Evolutionary conservation across 1,140 invertebrate genomes (phyloP), one percentile per base, ranked within the genome.

Genomic region (Mycetomoellerius zeteki): DNA sequence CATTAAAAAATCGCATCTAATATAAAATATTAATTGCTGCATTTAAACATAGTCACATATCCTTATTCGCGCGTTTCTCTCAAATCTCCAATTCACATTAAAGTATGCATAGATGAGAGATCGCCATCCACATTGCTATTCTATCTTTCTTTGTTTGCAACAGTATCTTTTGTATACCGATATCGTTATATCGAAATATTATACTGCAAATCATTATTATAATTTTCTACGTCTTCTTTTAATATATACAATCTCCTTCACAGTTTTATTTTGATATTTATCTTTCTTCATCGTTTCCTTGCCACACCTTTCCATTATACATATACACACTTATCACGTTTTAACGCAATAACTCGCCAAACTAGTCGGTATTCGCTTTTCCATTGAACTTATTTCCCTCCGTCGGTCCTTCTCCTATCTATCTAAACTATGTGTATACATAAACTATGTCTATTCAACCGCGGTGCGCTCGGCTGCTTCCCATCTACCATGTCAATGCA

Each of bases 401-500:
- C 24, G 58, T 85, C 75, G 67, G 50, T 71, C 50, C 62, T 65
- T 72, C 78, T 76, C 80, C n/a, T n/a, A n/a, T 73, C n/a, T 82
- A 37, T 60, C 69, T 84, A 73, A 84, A 84, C 80, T 84, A 84
- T 84, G 80, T 84, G 56, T 75, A 84, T 84, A 73, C 80, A 84
- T 75, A 84, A 84, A 75, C 80, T 84, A 84, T 84, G 80, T 84
- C 69, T 84, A 84, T 84, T 84, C 69, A 84, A 75, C 24, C 47
- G 54, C 27, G 37, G 24, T 58, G 37, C 54, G 27, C 54, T 73
- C 69, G 69, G 69, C 80, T 84, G 80, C 80, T 84, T 84, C 80
- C 80, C 80, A 56, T 84, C 69, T 84, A 75, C 80, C 69, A 19
- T 62, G 88, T 89, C 84, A 89, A 89, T 89, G 73, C 37, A 52